Base-by-base conservation (phyloP, 1,140 invertebrate genomes). In the Tenebrio molitor region DNA sequence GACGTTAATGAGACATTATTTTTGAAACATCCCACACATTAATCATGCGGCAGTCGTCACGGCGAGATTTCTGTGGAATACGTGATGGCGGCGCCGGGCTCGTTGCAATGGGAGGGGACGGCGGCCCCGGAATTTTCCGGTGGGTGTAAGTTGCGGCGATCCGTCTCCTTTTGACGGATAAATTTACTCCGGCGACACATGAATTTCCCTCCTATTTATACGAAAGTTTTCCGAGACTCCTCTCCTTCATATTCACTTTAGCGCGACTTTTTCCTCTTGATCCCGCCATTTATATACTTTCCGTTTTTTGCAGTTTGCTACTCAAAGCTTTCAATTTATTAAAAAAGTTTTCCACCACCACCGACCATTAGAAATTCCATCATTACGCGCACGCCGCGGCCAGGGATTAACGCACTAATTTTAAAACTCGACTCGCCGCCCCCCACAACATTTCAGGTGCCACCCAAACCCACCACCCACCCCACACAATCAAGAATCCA, bases 1-100 rank as follows among this genome's bases (percentile, higher is more conserved):
- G 78, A 79, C 78, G 72, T 77, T 79, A 79, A 79, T 79, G 78
- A 78, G 78, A 79, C 78, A 76, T 77, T 79, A 79, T 79, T 79
- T 78, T 77, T 79, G 77, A 74, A 78, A 76, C 73, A 75, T 77
- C 74, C 73, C 64, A 36, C 17, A 70, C 77, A 79, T 79, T 79
- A 78, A 79, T 79, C 78, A 79, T 71, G 70, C 36, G 58, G 50
- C 19, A 69, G 46, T 53, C 42, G 74, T 75, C 64, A 44, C 25
- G 34, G 53, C 63, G 69, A 76, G 62, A 67, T 72, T 69, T 53
- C 42, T 21, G 2, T 10, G 8, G 12, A 42, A 44, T 44, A 67
- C 41, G 36, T 42, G 41, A 42, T 29, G 36, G 15, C 16, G 19
- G n/a, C n/a, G n/a, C n/a, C n/a, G n/a, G n/a, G n/a, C n/a, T n/a